These are phyloP conservation scores for Motacilla tschutschensis DNA, from an alignment of 2,113 vertebrate genomes.

Conservation along the genomic window DNA sequence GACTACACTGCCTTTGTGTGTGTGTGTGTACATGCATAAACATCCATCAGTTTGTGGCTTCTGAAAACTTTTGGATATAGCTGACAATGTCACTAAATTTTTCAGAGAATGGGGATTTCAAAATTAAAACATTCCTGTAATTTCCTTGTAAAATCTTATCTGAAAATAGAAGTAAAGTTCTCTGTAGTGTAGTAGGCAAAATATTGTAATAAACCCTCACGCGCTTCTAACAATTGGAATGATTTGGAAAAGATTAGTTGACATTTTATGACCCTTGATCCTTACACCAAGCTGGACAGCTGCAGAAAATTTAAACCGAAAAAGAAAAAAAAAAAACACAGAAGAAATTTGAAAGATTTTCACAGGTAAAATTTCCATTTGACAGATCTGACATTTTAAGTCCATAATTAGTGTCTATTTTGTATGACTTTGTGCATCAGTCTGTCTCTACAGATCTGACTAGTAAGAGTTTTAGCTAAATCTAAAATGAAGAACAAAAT, in stretches of 20 bases:
- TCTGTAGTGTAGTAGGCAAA: neutral
- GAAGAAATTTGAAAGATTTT: neutral
- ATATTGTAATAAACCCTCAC: neutral
- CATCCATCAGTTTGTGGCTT: neutral
- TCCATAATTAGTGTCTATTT: neutral
- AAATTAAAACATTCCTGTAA: neutral
- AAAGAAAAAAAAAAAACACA: neutral
- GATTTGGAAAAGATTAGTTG: neutral
- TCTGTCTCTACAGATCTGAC: neutral
- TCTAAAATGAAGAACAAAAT: neutral
- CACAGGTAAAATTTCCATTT: neutral
- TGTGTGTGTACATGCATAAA: neutral
- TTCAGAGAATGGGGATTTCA: neutral
- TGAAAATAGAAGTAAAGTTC: neutral
- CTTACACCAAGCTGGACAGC: neutral
- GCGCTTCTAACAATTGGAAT: neutral
- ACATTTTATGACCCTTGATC: neutral
- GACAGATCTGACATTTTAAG: neutral
- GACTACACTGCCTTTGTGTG: neutral
- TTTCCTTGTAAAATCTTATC: neutral
- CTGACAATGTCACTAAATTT: neutral
- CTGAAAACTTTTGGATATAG: neutral
- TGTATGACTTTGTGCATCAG: neutral
- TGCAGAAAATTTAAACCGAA: neutral
- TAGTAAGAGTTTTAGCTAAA: neutral